Percentiles rank a stretch among this genome's conserved stretches.
These are phyloP conservation scores for Psilanteris sp. DNA, from an alignment of 1,140 invertebrate genomes.

Conservation along the genomic window DNA sequence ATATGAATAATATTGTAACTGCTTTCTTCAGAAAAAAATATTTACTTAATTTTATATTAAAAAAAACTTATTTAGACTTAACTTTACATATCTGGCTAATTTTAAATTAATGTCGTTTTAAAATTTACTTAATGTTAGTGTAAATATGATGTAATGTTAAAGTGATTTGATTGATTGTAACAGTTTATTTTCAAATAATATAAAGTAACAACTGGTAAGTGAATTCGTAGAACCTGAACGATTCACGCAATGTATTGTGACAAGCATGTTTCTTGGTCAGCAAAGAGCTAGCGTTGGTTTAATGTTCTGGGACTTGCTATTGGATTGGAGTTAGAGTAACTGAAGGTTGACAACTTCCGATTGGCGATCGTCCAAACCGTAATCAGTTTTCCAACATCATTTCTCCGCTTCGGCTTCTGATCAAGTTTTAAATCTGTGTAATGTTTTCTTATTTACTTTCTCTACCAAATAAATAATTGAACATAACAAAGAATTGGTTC, in stretches of 20 bases:
- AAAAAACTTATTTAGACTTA: too few species aligned
- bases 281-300: conserved; percentile 29
- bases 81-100: too few species aligned
- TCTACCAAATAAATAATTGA: too few species aligned
- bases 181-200: background rate
- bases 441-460: conserved; percentile 6
- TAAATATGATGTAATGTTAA: background rate
- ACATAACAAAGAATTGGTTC: too few species aligned
- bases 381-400: conserved; percentile 65
- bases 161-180: background rate
- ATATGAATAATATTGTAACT: background rate
- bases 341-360: conserved; percentile 60
- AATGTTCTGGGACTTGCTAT: conserved; percentile 24
- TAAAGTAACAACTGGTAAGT: background rate
- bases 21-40: too few species aligned
- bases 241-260: conserved; percentile 9
- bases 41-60: too few species aligned
- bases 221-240: conserved; percentile 2
- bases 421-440: conserved; percentile 25
- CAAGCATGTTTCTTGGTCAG: conserved; percentile 20
- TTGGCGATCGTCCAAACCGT: conserved; percentile 62
- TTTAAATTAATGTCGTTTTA: background rate
- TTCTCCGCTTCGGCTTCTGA: conserved; percentile 19
- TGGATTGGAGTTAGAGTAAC: conserved; percentile 46
- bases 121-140: background rate